These are phyloP conservation scores for Phaenicophaeus curvirostris DNA, from an alignment of 2,797 vertebrate genomes.

Conservation along the genomic window DNA sequence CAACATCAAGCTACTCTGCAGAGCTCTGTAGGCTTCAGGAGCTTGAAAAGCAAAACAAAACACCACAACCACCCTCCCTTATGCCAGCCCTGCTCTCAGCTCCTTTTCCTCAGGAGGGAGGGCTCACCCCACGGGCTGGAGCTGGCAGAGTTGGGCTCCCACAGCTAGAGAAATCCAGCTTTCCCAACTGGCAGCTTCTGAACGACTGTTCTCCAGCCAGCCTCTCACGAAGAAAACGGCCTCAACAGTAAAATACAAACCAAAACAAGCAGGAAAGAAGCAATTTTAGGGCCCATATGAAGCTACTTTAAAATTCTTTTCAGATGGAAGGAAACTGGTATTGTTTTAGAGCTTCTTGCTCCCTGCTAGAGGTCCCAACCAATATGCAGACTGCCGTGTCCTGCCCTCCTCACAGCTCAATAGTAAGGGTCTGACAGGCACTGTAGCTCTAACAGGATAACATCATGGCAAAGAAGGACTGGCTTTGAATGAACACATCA, in stretches of 20 bases:
- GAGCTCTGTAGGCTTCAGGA: neutral
- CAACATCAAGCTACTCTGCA: neutral
- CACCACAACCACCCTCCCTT: fast-evolving
- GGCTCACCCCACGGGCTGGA: fast-evolving
- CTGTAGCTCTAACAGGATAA: neutral
- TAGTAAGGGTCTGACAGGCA: neutral
- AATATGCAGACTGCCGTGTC: fast-evolving
- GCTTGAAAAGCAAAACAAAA: fast-evolving
- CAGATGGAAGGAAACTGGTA: neutral
- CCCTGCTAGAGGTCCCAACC: neutral
- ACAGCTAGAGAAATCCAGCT: neutral
- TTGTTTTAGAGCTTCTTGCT: neutral
- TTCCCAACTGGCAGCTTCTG: fast-evolving
- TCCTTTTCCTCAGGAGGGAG: neutral
- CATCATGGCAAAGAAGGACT: neutral
- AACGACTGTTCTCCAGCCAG: neutral
- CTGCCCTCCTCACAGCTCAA: neutral
- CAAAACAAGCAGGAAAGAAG: neutral
- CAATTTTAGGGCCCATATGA: neutral
- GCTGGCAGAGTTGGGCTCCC: fast-evolving
- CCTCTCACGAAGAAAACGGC: neutral
- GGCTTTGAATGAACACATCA: neutral
- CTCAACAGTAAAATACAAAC: neutral
- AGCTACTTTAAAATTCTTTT: neutral
- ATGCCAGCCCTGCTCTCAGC: neutral